A percentile compares a stretch with the other conserved stretches of the same genome.
Evolutionary conservation across 2,113 vertebrate genomes (phyloP).

Genomic region (Nycticryphes semicollaris): DNA sequence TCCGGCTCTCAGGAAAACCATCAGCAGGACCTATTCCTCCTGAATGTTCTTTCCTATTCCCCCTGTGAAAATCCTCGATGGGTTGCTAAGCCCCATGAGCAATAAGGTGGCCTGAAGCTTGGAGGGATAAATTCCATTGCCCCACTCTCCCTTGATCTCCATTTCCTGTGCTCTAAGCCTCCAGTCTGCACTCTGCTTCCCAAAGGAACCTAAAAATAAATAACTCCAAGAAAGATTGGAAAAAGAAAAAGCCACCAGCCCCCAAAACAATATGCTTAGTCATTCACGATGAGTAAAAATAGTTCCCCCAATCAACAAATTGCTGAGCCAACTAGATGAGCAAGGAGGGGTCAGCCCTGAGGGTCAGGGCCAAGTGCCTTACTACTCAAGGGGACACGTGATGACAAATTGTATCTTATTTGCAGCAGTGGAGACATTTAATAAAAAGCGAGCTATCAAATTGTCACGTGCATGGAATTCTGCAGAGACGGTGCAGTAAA

Average conservation of each 20-base stretch:
- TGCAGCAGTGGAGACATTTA: not conserved
- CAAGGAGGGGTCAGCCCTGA: not conserved
- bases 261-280: constrained; percentile 33
- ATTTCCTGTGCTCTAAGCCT: not conserved
- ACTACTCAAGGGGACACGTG: not conserved
- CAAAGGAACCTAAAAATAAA: constrained; percentile 55
- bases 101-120: not conserved
- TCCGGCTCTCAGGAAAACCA: not conserved
- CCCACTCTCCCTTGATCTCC: not conserved
- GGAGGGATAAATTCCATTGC: not conserved
- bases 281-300: constrained; percentile 42
- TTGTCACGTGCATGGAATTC: not conserved
- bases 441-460: not conserved
- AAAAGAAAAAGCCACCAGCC: constrained; percentile 38
- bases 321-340: constrained; percentile 18
- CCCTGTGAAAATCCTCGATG: not conserved
- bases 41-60: not conserved
- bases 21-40: not conserved
- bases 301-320: constrained; percentile 36
- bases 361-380: not conserved
- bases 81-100: not conserved
- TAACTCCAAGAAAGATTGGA: constrained; percentile 5
- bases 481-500: not conserved
- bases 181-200: not conserved
- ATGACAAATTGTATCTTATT: not conserved